phyloP scores from a whole-genome alignment of 2,113 vertebrate genomes.

The Recurvirostra avosetta region DNA sequence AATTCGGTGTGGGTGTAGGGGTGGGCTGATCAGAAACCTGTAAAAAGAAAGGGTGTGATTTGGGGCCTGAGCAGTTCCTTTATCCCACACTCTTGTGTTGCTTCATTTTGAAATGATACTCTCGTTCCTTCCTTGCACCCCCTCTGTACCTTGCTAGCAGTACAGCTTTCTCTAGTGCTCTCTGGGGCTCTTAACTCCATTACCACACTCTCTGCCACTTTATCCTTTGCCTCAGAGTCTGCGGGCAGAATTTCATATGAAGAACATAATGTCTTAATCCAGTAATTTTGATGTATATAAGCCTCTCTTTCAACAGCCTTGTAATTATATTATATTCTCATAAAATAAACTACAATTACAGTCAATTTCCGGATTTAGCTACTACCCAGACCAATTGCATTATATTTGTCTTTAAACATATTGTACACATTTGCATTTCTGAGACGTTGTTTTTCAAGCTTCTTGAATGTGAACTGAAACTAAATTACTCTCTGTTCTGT shows the following conservation, averaged over 20 bases:
- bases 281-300: conserved; percentile 39
- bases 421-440: conserved; percentile 29
- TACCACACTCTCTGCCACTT: background rate
- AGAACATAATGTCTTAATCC: background rate
- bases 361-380: conserved; percentile 47
- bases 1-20: background rate
- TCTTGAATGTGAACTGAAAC: background rate
- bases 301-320: conserved; percentile 2
- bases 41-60: background rate
- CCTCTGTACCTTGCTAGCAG: background rate
- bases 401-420: conserved; percentile 23
- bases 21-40: background rate
- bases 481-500: background rate
- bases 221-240: background rate
- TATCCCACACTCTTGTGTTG: background rate
- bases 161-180: background rate
- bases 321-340: conserved; percentile 38
- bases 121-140: background rate
- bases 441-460: background rate
- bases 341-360: conserved; percentile 31
- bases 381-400: background rate
- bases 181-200: background rate
- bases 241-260: background rate
- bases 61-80: background rate
- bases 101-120: background rate